These are phyloP conservation scores for Seira sanloemensis DNA, from an alignment of 2,888 invertebrate species.

Conservation along the genomic window DNA sequence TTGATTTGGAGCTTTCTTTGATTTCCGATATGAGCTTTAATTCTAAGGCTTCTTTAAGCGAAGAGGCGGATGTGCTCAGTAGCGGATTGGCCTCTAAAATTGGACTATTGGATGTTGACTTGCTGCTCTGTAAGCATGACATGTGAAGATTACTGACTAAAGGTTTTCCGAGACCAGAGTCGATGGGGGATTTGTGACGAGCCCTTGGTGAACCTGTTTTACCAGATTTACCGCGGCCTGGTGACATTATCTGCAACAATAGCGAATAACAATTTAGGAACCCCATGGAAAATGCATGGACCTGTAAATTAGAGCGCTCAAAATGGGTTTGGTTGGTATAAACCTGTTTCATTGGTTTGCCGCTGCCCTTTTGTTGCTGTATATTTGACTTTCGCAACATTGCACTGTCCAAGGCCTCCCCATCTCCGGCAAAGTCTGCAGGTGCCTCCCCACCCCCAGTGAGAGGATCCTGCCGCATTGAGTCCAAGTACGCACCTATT, in stretches of 20 bases:
- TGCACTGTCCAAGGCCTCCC: conserved; percentile 79
- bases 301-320: neutral
- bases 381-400: conserved; percentile 82
- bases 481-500: conserved; percentile 91
- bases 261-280: no score
- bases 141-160: conserved; percentile 60
- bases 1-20: conserved; percentile 79
- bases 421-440: conserved; percentile 60
- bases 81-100: conserved; percentile 71
- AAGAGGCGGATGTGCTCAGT: conserved; percentile 60
- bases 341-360: conserved; percentile 66
- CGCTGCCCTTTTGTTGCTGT: conserved; percentile 65
- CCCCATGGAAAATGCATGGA: neutral
- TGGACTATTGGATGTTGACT: conserved; percentile 70
- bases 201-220: conserved; percentile 67
- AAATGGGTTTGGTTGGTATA: neutral
- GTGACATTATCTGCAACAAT: conserved; percentile 65
- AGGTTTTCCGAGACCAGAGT: conserved; percentile 43
- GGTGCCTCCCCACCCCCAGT: conserved; percentile 75
- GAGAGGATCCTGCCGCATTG: conserved; percentile 87
- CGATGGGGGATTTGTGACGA: conserved; percentile 70
- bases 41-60: conserved; percentile 88
- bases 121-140: conserved; percentile 60
- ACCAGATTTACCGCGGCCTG: conserved; percentile 29
- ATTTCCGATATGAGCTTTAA: conserved; percentile 89